These are phyloP conservation scores for Danaus plexippus DNA, from an alignment of 1,140 invertebrate species.

Conservation along the genomic window DNA sequence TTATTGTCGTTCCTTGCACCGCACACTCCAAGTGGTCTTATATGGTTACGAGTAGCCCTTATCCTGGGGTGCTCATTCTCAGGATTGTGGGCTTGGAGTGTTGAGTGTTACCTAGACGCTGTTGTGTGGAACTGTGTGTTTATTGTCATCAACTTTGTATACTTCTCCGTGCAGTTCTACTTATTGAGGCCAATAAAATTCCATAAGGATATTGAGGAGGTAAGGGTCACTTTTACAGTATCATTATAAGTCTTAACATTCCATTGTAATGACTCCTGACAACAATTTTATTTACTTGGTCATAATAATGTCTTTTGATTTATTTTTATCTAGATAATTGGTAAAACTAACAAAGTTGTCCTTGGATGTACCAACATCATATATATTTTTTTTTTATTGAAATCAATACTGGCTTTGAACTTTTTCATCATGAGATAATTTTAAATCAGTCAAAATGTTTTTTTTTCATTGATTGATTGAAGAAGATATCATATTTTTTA, in stretches of 20 bases:
- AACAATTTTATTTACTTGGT: no score
- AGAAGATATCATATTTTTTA: no score
- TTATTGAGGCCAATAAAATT: slow-evolving; percentile 87
- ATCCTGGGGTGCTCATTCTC: slow-evolving; percentile 85
- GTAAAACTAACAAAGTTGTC: no score
- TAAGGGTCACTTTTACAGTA: slow-evolving; percentile 40
- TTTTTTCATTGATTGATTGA: no score
- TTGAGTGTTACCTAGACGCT: slow-evolving; percentile 88
- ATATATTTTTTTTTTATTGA: no score
- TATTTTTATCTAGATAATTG: no score
- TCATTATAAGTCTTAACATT: not conserved
- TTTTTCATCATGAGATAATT: no score
- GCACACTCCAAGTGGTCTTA: slow-evolving; percentile 82
- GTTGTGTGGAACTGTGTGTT: slow-evolving; percentile 90
- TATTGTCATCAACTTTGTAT: slow-evolving; percentile 86
- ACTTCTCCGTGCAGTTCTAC: slow-evolving; percentile 86
- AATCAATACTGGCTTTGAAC: no score
- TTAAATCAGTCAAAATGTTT: no score
- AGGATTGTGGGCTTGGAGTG: slow-evolving; percentile 86
- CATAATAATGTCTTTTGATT: no score
- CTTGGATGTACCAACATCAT: no score
- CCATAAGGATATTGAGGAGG: slow-evolving; percentile 88
- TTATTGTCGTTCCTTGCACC: slow-evolving; percentile 86
- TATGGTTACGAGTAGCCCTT: slow-evolving; percentile 83
- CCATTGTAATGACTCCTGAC: not conserved